Percentiles rank a stretch among this genome's conserved stretches.
Conservation (phyloP, 2,797 vertebrate genomes). For the Mustela erminea region DNA sequence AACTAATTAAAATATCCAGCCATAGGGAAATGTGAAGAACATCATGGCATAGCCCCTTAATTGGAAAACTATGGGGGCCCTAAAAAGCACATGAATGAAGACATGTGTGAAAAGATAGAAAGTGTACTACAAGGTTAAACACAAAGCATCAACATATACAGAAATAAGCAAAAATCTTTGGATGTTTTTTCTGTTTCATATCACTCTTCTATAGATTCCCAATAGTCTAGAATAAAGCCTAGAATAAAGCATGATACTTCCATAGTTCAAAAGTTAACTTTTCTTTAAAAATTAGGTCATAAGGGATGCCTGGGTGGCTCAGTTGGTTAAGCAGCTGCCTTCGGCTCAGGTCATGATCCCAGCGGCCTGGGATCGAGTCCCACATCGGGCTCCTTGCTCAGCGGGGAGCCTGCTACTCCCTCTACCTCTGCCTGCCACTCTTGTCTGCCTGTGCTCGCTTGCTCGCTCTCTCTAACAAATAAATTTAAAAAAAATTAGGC, state of each 20-base stretch:
- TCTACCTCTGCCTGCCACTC: no score
- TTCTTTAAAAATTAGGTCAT: slow-evolving; percentile 22
- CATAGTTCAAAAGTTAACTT: not conserved
- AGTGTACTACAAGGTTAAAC: not conserved
- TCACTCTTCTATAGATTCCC: not conserved
- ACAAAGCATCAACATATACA: not conserved
- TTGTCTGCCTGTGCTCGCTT: no score
- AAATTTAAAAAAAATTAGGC: not conserved
- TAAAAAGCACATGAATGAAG: not conserved
- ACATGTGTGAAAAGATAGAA: slow-evolving; percentile 18
- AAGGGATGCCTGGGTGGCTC: no score
- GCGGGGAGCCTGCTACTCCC: no score
- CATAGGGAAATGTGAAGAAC: not conserved
- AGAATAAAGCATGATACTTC: not conserved
- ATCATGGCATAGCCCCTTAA: not conserved
- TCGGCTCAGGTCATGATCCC: no score
- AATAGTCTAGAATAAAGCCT: not conserved
- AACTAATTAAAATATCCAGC: slow-evolving; percentile 47
- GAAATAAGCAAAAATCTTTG: not conserved
- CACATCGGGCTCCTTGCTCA: no score
- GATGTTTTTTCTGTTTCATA: not conserved
- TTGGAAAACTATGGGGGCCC: slow-evolving; percentile 5
- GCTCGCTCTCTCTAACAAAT: no score
- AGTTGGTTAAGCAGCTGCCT: no score
- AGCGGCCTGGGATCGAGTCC: no score